Evolutionary conservation across 2,113 vertebrate genomes (phyloP), one percentile per base, ranked within the genome.

Genomic region (Acinonyx jubatus): DNA sequence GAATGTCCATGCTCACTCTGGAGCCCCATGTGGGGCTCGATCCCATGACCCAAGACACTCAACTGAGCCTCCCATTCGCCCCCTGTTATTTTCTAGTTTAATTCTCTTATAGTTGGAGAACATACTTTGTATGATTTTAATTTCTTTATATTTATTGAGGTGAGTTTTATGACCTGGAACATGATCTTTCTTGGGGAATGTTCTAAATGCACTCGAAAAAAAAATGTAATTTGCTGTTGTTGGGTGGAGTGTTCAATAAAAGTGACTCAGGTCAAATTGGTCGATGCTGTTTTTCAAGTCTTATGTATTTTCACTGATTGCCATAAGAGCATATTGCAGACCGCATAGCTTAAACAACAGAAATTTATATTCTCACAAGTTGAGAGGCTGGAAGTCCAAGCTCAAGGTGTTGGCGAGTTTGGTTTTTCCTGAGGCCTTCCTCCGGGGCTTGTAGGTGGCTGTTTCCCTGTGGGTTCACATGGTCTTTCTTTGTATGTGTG

Each of bases 111-210:
- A 36, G 31, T 87, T 57, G 74, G 66, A 55, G 31, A 50, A 66
- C 45, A 38, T 66, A 81, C 45, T 81, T 86, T 73, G 12, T 73
- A 73, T 73, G 65, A 86, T 45, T 91, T 96, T 86, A 91, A 93
- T 83, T 96, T 48, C 45, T 73, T 55, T 65, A 55, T 86, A 81
- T 66, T 79, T 82, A 73, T 68, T 48, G n/a, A 96, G 25, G 19
- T 81, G 2, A 81, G 3, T 87, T 94, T 87, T 94, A 65, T 55
- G 69, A 25, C 45, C 61, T 48, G 33, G 74, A 91, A 81, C 74
- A 33, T 81, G 66, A 66, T 55, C 57, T 87, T 0, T 55, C 19
- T 38, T 74, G 55, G 36, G 16, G 45, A 79, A 81, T 71, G 15
- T 69, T 68, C 19, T 63, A 41, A 65, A 48, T 80, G 45, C 41